Conservation (phyloP, 2,113 vertebrate genomes). For the Lipotes vexillifer region DNA sequence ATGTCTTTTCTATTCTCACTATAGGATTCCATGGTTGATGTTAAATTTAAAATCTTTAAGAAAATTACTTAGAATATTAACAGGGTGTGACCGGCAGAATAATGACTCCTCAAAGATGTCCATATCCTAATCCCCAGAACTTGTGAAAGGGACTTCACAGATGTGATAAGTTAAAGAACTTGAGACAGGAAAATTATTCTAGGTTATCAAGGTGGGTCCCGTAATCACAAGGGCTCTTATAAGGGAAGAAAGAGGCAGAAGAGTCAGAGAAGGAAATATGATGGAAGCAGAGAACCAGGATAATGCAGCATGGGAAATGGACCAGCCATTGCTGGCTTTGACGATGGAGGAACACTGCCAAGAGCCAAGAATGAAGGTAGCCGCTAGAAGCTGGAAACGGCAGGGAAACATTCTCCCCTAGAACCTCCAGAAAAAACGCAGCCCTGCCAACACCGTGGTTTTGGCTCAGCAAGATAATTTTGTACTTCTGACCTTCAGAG, state of each 20-base stretch:
- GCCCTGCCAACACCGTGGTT: background rate
- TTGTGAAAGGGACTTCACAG: background rate
- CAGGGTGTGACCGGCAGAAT: background rate
- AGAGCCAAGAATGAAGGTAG: background rate
- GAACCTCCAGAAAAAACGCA: background rate
- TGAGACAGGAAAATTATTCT: background rate
- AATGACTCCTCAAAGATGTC: background rate
- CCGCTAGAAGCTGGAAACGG: background rate
- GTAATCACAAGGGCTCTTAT: background rate
- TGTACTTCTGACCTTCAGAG: background rate
- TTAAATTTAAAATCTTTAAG: constrained; percentile 3
- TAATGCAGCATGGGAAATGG: background rate
- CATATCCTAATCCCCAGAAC: background rate
- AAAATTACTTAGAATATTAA: background rate
- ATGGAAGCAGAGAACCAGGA: background rate
- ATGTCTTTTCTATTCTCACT: background rate
- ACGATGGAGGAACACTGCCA: background rate
- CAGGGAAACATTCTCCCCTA: background rate
- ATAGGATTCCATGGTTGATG: background rate
- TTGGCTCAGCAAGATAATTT: background rate
- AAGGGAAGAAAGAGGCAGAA: background rate
- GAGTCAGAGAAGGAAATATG: background rate
- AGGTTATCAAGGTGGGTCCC: background rate
- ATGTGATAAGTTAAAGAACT: background rate
- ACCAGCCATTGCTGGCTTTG: background rate